Base-by-base conservation (phyloP, 1,140 invertebrate genomes). In the Drosophila sproati region DNA sequence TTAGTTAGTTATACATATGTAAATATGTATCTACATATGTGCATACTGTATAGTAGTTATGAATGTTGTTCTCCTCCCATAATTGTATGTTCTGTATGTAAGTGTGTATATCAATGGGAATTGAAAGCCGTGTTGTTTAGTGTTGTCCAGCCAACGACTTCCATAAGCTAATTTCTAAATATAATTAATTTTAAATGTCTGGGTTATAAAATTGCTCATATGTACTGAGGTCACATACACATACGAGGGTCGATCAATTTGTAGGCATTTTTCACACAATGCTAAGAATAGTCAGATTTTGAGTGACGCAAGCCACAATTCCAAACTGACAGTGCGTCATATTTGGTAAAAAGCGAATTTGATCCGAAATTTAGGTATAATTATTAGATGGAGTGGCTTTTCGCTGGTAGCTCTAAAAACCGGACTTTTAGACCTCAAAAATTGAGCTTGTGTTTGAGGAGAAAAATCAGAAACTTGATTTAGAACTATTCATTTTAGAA, bases 151-250 rank as follows among this genome's bases (percentile, higher is more conserved):
- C 47, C 35, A 73, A 67, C 64, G 82, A 79, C 79, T 82, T 88
- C 64, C 85, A 74, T 55, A 74, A 72, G 69, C 45, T 77, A 80
- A 79, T 67, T 61, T 61, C 10, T 73, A 77, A 32, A 50, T 54
- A 47, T 72, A 83, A 56, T 62, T 82, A 81, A 83, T 75, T 77
- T 48, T 73, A 87, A 82, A 83, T 89, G 64, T 83, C 83, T 88
- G 73, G 68, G 82, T 64, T 87, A 82, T 73, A 48, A 68, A 71
- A 87, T 87, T 87, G 82, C 79, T 87, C 82, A 87, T 82, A 87
- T 72, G 79, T 77, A 86, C 82, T 86, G 78, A 78, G 66, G 41
- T 63, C 81, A 59, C 51, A 43, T 7, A 50, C 29, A 41, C 37
- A 73, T 10, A 35, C 52, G 57, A 60, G 57, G 57, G 57, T 28